Conservation (phyloP, 2,113 vertebrate genomes). For the Lepus timidus region DNA sequence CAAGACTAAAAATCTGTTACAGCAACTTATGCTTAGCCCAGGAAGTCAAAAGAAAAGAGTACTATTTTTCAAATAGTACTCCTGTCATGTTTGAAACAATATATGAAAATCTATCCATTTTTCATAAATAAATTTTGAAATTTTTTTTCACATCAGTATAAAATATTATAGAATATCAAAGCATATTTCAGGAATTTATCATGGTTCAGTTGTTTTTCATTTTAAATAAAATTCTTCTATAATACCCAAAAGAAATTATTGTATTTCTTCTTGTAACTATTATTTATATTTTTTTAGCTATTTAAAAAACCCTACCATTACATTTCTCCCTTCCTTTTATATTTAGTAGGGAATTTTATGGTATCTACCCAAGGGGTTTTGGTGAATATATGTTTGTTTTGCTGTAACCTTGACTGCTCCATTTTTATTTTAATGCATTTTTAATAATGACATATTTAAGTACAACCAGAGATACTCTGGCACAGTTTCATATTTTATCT, state of each 20-base stretch:
- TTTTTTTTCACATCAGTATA: neutral
- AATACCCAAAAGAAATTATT: neutral
- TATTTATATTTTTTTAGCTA: neutral
- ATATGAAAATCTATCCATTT: neutral
- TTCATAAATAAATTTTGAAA: neutral
- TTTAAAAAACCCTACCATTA: neutral
- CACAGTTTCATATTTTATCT: neutral
- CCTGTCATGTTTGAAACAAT: neutral
- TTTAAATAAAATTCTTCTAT: neutral
- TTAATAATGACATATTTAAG: conserved; percentile 41
- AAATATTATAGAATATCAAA: conserved; percentile 60
- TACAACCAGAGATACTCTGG: neutral
- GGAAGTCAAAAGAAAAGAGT: neutral
- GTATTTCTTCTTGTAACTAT: neutral
- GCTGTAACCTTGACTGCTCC: neutral
- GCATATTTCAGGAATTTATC: neutral
- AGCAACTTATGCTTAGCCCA: neutral
- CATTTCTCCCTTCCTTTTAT: conserved; percentile 49
- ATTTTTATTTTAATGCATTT: conserved; percentile 53
- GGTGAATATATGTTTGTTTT: neutral
- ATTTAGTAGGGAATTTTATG: conserved; percentile 51
- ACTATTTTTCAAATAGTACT: conserved; percentile 20
- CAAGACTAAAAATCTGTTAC: conserved; percentile 34
- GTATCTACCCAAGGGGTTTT: neutral
- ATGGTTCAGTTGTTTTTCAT: neutral